These are phyloP conservation scores for Heliothis peltigera DNA, from an alignment of 2,888 invertebrate genomes.

Conservation along the genomic window DNA sequence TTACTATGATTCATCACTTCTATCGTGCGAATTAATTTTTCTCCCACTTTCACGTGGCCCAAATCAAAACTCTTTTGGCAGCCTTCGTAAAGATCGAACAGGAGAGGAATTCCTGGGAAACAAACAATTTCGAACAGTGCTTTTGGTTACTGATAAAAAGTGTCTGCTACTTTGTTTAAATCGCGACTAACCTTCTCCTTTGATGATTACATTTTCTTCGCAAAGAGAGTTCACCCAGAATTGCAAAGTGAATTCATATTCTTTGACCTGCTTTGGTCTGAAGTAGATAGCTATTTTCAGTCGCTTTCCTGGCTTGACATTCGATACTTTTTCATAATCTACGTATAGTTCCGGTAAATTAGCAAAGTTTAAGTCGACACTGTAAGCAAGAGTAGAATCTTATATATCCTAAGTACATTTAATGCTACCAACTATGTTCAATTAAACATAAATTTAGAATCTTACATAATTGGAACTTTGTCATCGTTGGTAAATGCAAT, in stretches of 20 bases:
- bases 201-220: slow-evolving; percentile 85
- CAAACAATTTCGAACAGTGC: neutral
- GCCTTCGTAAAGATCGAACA: slow-evolving; percentile 85
- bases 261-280: slow-evolving; percentile 86
- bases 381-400: too few relatives aligned
- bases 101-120: slow-evolving; percentile 79
- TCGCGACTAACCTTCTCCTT: slow-evolving; percentile 86
- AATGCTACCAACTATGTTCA: neutral
- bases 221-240: slow-evolving; percentile 89
- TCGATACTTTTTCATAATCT: slow-evolving; percentile 77
- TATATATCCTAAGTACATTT: too few relatives aligned
- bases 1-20: slow-evolving; percentile 90
- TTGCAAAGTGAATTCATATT: slow-evolving; percentile 86
- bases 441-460: neutral
- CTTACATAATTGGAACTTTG: slow-evolving; percentile 76
- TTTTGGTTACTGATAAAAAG: neutral
- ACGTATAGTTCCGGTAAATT: slow-evolving; percentile 87
- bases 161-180: neutral
- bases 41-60: slow-evolving; percentile 86
- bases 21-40: slow-evolving; percentile 86
- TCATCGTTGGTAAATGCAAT: slow-evolving; percentile 80
- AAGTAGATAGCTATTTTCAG: slow-evolving; percentile 88
- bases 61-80: slow-evolving; percentile 85
- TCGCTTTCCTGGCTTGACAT: slow-evolving; percentile 81
- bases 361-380: slow-evolving; percentile 87